Base-by-base conservation (phyloP, 2,797 vertebrate genomes). In the Anomalospiza imberbis region DNA sequence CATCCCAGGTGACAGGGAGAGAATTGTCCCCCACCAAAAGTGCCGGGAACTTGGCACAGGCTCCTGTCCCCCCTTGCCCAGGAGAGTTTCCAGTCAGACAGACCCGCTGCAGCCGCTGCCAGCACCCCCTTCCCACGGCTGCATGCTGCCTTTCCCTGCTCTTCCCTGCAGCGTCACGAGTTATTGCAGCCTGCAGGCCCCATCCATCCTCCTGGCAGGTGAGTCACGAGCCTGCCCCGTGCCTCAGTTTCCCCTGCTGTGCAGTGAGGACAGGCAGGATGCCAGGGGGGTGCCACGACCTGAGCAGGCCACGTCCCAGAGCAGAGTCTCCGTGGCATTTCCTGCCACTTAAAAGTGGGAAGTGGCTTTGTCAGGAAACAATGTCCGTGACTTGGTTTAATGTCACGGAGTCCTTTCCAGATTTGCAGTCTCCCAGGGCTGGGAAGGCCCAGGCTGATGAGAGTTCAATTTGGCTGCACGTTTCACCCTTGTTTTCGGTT, bases 241-340 rank as follows among this genome's bases (percentile, higher is more conserved):
- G 91, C 93, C 85, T 96, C 95, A 92, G 91, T 95, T 93, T 95
- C 87, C 89, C 88, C 45, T 1, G 1, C 77, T n/a, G 51, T 9
- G 58, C 17, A 1, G 17, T 0, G 4, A 48, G 72, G 60, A 73
- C 3, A 0, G 48, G 88, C 66, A 81, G 66, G 77, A 20, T 29
- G 85, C 74, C 9, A 5, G 21, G 13, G 45, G 51, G 31, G 26
- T 21, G 76, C 29, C 8, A 2, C 13, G n/a, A 58, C 26, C n/a
- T 2, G 2, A 40, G 15, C 0, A 0, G 29, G 58, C 3, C 12
- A 15, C 5, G 3, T 60, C 53, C 87, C 20, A 2, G 54, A 47
- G 71, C 38, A 5, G 9, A 75, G 29, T 7, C 31, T 29, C 62
- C 0, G 0, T 1, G 3, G 45, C 8, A 90, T 86, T 86, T 78